Base-by-base conservation (phyloP, 2,888 invertebrate species). In the Caenorhabditis panamensis region DNA sequence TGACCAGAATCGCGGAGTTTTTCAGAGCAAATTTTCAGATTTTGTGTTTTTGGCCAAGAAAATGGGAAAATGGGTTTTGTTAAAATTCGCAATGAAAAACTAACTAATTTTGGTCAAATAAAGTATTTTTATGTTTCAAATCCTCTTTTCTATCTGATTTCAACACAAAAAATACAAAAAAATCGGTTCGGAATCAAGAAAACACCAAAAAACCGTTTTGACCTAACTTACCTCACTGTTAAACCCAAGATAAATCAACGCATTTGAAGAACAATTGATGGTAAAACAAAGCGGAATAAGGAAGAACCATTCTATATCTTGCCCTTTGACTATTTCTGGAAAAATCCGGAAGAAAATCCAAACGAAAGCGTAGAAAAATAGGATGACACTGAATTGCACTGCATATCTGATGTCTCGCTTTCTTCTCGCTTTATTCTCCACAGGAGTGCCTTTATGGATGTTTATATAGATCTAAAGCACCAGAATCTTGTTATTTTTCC, bases 281-380 rank as follows among this genome's bases (percentile, higher is more conserved):
- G 61, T 53, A 36, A 53, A 63, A 3, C 51, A 54, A 9, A 44
- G 37, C 3, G 71, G 56, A 31, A 63, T 61, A 0, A 71, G 36
- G 22, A 71, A 53, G 56, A 56, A 71, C 71, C 71, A 71, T 22
- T 71, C 62, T 9, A 63, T 62, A 9, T 71, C 41, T 28, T 41
- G 18, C 11, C 53, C 41, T 16, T 26, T 51, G 11, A 71, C 11
- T 13, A 71, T 4, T 1, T 53, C 28, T 0, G 71, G 62, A 20
- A 71, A 41, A 20, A 71, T 31, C n/a, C 71, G 71, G 47, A 71
- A 63, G 16, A 71, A 36, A 18, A 63, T 44, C 71, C 71, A 71
- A 13, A 63, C 62, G 24, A 71, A 62, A 13, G 56, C 18, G 41
- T 71, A 71, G 41, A 71, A 71, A 0, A 71, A 24, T 1, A 63